These are phyloP conservation scores for Zeus faber DNA, from an alignment of 2,113 vertebrate genomes.

Conservation along the genomic window DNA sequence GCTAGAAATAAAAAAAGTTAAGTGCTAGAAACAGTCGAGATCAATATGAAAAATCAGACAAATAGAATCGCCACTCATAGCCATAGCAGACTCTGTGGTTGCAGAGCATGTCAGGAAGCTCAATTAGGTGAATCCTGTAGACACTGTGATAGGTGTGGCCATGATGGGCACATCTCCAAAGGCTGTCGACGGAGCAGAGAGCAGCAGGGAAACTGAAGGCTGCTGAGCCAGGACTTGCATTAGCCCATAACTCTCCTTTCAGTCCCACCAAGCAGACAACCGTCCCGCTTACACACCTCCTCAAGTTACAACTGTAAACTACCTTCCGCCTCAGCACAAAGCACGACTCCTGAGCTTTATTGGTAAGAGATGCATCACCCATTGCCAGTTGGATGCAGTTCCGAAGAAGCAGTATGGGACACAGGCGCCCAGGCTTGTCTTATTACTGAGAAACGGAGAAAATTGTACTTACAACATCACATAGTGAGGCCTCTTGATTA, in stretches of 20 bases:
- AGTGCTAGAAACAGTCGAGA: not conserved
- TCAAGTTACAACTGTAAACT: not conserved
- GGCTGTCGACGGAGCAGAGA: not conserved
- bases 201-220: not conserved
- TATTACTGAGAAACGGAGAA: constrained; percentile 2
- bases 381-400: not conserved
- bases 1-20: not conserved
- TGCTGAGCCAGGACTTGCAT: not conserved
- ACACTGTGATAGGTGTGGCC: not conserved
- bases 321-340: not conserved
- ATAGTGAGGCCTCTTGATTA: not conserved
- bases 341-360: not conserved
- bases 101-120: not conserved
- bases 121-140: not conserved
- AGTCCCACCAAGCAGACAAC: not conserved
- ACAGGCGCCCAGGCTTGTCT: not conserved
- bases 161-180: not conserved
- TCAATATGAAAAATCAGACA: not conserved
- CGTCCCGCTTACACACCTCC: not conserved
- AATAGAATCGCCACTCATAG: not conserved
- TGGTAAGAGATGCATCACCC: not conserved
- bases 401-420: not conserved
- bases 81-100: not conserved
- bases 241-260: not conserved
- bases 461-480: not conserved